Evolutionary conservation across 2,113 vertebrate species (phyloP), one percentile per base, ranked within the genome.

Genomic region (Leptodactylus fuscus): DNA sequence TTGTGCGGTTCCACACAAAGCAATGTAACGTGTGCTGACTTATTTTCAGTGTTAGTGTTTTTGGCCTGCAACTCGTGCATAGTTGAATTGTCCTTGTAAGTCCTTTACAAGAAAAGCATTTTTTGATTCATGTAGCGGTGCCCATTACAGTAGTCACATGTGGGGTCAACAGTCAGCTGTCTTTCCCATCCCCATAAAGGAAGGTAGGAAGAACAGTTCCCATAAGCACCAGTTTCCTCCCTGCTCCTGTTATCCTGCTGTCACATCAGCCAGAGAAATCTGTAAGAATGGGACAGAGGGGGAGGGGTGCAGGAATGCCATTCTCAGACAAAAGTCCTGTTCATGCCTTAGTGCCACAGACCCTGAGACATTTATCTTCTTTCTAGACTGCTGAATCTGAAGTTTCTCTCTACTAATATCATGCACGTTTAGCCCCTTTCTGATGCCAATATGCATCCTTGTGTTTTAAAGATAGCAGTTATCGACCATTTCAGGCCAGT

Each of bases 201-300:
- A 76, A 76, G 71, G 55, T 77, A 58, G 73, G 73, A 85, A 85
- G 55, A 38, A 51, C 55, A 10, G 46, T 85, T 88, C 85, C 87
- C 76, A 27, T 13, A 91, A 86, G 46, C 65, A 77, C 13, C 73
- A 9, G 81, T 76, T 88, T 70, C 65, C n/a, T 85, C 41, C 53
- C 41, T n/a, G 86, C 44, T 88, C 73, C 81, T 81, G 78, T 70
- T 79, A 78, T 78, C n/a, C 46, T 69, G 74, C 58, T 69, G 38
- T 84, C 55, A 75, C 20, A 51, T 67, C 29, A 15, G 34, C 29
- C 58, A 15, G 74, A 77, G 53, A 67, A 49, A 77, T 76, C 36
- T 85, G 58, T 60, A 78, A 69, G 83, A 78, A 78, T 53, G 58
- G 74, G 41, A 77, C 27, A 1, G 29, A 9, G 58, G 73, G 75